Conservation (phyloP, 2,113 vertebrate species). For the Mionectes macconnelli region DNA sequence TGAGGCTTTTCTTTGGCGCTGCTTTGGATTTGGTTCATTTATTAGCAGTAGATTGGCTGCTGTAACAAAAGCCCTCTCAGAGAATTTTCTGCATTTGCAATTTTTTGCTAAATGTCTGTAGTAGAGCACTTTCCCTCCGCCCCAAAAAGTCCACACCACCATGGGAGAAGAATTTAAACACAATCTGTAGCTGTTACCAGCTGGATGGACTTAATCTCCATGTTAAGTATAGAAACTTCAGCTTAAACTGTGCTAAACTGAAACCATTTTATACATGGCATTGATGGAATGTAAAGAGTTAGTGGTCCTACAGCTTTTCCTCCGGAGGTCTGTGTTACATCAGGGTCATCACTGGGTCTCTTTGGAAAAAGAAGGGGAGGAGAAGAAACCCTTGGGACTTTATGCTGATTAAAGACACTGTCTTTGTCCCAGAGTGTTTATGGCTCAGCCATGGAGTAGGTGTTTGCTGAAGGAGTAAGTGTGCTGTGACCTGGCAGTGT, state of each 20-base stretch:
- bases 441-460: background rate
- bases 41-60: background rate
- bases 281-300: background rate
- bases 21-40: background rate
- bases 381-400: background rate
- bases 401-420: background rate
- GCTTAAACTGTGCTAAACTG: background rate
- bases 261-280: background rate
- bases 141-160: background rate
- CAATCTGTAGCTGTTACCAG: background rate
- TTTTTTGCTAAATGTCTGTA: background rate
- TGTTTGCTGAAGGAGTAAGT: background rate
- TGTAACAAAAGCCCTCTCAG: background rate
- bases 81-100: background rate
- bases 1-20: background rate
- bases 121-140: background rate
- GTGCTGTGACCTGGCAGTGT: background rate
- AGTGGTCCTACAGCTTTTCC: background rate
- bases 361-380: background rate
- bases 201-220: background rate
- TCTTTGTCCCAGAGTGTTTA: background rate
- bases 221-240: background rate
- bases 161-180: background rate
- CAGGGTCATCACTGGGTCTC: fast-evolving
- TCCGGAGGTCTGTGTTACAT: background rate